phyloP scores from a whole-genome alignment of 2,797 vertebrate species.

The Malacoctenus gilli region DNA sequence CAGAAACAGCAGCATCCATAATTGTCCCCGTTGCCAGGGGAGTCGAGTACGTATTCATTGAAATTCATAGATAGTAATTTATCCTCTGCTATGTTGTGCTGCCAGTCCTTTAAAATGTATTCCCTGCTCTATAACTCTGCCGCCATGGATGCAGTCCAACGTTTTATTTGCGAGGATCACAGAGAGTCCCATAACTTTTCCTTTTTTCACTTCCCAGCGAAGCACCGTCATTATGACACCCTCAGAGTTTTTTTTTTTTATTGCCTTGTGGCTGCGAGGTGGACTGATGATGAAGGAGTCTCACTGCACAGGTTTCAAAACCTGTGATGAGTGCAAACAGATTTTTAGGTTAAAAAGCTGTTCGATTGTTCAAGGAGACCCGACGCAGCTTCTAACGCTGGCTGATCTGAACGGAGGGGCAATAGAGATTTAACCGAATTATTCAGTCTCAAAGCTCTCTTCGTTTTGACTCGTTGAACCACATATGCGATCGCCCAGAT shows the following conservation, averaged over 20 bases:
- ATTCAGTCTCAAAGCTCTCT: too few species aligned
- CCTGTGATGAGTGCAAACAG: constrained; percentile 19
- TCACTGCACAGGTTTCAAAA: constrained; percentile 35
- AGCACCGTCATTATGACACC: constrained; percentile 63
- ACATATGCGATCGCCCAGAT: too few species aligned
- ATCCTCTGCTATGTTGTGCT: constrained; percentile 53
- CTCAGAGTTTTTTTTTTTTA: constrained; percentile 73
- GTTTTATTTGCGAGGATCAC: constrained; percentile 65
- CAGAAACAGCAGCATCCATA: constrained; percentile 21
- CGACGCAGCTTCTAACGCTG: constrained; percentile 9
- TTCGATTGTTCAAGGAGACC: constrained; percentile 2
- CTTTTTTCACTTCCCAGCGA: constrained; percentile 38
- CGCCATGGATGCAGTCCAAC: constrained; percentile 49
- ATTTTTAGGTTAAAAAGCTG: constrained; percentile 10
- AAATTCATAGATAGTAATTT: constrained; percentile 62
- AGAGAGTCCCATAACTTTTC: constrained; percentile 58
- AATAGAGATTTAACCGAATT: constrained; percentile 11
- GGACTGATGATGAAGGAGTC: constrained; percentile 43
- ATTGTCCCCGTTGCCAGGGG: constrained; percentile 17
- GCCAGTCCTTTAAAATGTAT: constrained; percentile 58
- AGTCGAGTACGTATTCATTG: constrained; percentile 40
- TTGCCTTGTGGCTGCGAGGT: constrained; percentile 59
- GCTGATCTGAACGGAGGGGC: constrained; percentile 3
- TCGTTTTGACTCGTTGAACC: too few species aligned
- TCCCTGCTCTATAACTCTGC: constrained; percentile 64